Evolutionary conservation across 2,113 vertebrate genomes (phyloP), one percentile per base, ranked within the genome.

Genomic region (Dascyllus trimaculatus): DNA sequence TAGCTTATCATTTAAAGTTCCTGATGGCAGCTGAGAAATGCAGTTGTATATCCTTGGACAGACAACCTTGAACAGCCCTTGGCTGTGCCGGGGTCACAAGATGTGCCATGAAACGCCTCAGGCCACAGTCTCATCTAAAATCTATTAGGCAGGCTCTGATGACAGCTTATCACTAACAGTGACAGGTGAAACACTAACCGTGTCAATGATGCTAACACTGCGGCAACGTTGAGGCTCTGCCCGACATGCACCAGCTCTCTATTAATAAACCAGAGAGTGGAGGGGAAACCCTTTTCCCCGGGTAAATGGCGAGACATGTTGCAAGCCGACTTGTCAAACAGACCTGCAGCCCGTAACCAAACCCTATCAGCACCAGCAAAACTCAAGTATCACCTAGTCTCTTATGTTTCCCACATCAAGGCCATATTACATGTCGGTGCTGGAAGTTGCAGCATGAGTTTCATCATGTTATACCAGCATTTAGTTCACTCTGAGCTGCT

Each of bases 121-220:
- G 21, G 49, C 71, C 52, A 38, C 4, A 11, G 75, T 71, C 76
- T 89, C 74, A 90, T 88, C 78, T 83, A 62, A 83, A 86, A 85
- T 73, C 88, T 74, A 86, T 92, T 72, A 75, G 60, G 17, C 77
- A 17, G 64, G 35, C 66, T 81, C 40, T 62, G 75, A 88, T 73
- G 82, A 88, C 82, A 80, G 70, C 73, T 71, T 35, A 64, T 91
- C 84, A 80, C 51, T 66, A 53, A 19, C 68, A 45, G 53, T 86
- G 88, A 87, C 85, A 81, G 84, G 74, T 83, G 88, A 86, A 88
- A 91, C 76, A 75, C 84, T 54, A 87, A 77, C 80, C 51, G 24
- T 80, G 85, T 73, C 79, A 78, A 25, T 62, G 76, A 81, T 70
- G 70, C 72, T 5, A 60, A 58, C 21, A 45, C 68, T n/a, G 74